phyloP scores from a whole-genome alignment of 2,888 invertebrate genomes.

The Cremastinae sp. region DNA sequence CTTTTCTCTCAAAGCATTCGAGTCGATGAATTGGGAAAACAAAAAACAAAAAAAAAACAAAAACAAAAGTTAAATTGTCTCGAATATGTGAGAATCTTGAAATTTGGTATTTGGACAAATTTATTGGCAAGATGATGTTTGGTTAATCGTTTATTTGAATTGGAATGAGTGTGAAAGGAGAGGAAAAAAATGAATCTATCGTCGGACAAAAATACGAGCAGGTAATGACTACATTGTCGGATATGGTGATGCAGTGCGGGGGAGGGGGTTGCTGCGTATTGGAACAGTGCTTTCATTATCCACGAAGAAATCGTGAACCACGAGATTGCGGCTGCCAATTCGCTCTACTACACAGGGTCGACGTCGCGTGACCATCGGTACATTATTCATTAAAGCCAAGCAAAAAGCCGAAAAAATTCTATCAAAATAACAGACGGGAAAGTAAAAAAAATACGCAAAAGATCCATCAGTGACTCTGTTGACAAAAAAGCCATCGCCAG shows the following conservation, averaged over 20 bases:
- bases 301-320: slow-evolving; percentile 87
- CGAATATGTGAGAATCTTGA: too few species aligned
- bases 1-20: not conserved
- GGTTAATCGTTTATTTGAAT: not conserved
- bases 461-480: not conserved
- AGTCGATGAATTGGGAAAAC: too few species aligned
- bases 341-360: slow-evolving; percentile 92
- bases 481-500: slow-evolving; percentile 15
- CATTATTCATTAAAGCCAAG: slow-evolving; percentile 56
- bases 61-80: not conserved
- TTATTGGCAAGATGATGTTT: too few species aligned
- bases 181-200: slow-evolving; percentile 36
- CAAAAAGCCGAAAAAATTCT: slow-evolving; percentile 9
- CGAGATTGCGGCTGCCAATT: slow-evolving; percentile 96
- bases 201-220: slow-evolving; percentile 63
- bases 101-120: too few species aligned
- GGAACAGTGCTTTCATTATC: slow-evolving; percentile 94
- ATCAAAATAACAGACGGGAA: not conserved
- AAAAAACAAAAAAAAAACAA: too few species aligned
- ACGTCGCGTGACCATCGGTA: slow-evolving; percentile 83
- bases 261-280: slow-evolving; percentile 93
- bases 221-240: slow-evolving; percentile 78
- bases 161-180: slow-evolving; percentile 9
- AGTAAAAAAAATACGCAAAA: slow-evolving; percentile 15
- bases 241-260: slow-evolving; percentile 81